phyloP scores from a whole-genome alignment of 2,797 vertebrate species.

The Semaprochilodus insignis region DNA sequence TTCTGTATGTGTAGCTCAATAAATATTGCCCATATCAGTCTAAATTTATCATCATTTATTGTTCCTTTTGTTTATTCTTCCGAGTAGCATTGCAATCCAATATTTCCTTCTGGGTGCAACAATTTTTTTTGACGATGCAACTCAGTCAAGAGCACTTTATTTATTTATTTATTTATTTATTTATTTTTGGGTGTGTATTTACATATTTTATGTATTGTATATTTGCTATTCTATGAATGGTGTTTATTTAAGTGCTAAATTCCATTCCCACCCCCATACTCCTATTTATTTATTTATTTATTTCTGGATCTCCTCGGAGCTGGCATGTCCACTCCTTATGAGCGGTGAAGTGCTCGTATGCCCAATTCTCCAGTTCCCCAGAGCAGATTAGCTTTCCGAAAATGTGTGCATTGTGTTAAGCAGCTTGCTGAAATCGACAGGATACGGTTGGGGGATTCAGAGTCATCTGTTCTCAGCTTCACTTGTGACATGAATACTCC shows the following conservation, averaged over 20 bases:
- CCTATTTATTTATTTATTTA: background rate
- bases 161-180: too few species aligned
- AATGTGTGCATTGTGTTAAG: slow-evolving; percentile 80
- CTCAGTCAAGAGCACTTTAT: too few species aligned
- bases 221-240: background rate
- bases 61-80: too few species aligned
- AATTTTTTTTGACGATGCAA: too few species aligned
- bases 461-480: slow-evolving; percentile 81
- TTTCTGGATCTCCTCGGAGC: background rate
- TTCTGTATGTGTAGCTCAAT: too few species aligned
- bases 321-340: slow-evolving; percentile 14
- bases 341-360: slow-evolving; percentile 14
- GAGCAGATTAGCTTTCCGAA: slow-evolving; percentile 46
- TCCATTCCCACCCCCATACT: background rate
- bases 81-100: too few species aligned
- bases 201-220: background rate
- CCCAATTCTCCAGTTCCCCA: slow-evolving; percentile 34
- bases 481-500: slow-evolving; percentile 77
- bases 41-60: too few species aligned
- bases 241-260: background rate
- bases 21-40: too few species aligned
- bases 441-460: slow-evolving; percentile 76
- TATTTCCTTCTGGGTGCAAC: too few species aligned
- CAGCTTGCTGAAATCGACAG: slow-evolving; percentile 78
- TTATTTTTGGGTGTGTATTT: background rate